Percentiles rank a stretch among this genome's conserved stretches.
Evolutionary conservation across 2,797 vertebrate genomes (phyloP).

Genomic region (Semaprochilodus insignis): DNA sequence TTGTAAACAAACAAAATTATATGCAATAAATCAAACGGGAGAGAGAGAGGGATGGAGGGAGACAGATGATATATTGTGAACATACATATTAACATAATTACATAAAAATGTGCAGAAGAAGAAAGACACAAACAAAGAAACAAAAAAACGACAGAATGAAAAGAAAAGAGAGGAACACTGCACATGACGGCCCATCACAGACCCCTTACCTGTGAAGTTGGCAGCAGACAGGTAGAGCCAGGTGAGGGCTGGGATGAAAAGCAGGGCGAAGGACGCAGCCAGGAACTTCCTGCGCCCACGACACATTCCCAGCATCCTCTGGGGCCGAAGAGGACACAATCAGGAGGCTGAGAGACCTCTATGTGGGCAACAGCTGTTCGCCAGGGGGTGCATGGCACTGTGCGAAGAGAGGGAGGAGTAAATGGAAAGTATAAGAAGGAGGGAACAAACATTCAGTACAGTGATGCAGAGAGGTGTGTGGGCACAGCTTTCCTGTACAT

Average conservation of each 20-base stretch:
- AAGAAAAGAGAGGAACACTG: background rate
- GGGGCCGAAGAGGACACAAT: conserved; percentile 69
- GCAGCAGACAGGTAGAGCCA: conserved; percentile 97
- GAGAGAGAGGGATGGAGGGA: too few species aligned
- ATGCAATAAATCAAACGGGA: too few species aligned
- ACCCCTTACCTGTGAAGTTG: conserved; percentile 89
- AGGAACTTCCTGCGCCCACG: conserved; percentile 98
- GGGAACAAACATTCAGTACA: background rate
- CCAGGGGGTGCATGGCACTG: conserved; percentile 87
- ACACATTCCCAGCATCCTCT: conserved; percentile 99
- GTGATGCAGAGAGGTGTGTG: conserved; percentile 1
- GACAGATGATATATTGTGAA: background rate
- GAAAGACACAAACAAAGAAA: too few species aligned
- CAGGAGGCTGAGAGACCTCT: conserved; percentile 81
- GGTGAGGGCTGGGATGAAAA: conserved; percentile 95
- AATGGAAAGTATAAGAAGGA: background rate
- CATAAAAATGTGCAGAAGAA: too few species aligned
- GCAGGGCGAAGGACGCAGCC: conserved; percentile 89
- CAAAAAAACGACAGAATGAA: too few species aligned
- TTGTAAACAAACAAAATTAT: background rate
- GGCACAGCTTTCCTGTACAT: background rate
- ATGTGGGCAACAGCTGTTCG: conserved; percentile 82
- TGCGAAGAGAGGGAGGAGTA: conserved; percentile 57
- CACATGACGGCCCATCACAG: too few species aligned
- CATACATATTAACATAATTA: too few species aligned